A percentile compares a stretch with the other conserved stretches of the same genome.
phyloP scores from a whole-genome alignment of 23 tunicate genomes.

The Trididemnum miniatum region DNA sequence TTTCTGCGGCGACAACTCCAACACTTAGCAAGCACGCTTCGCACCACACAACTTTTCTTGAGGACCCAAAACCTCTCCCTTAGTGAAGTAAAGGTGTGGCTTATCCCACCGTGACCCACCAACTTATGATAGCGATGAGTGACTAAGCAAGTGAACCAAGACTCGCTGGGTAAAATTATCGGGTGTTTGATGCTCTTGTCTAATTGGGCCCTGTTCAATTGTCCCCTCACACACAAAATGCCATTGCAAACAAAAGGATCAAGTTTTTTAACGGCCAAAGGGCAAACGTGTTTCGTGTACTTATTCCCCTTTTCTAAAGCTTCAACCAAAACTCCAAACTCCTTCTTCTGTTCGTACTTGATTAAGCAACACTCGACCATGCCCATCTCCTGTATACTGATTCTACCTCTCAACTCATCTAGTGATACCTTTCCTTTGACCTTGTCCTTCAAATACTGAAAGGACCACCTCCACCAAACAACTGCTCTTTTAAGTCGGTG shows the following conservation, averaged over 20 bases:
- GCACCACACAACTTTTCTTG: not conserved
- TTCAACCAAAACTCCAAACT: too few relatives aligned
- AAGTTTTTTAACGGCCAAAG: too few relatives aligned
- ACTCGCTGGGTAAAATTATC: not conserved
- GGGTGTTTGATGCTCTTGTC: not conserved
- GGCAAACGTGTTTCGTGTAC: too few relatives aligned
- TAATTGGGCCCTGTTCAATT: not conserved
- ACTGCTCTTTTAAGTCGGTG: too few relatives aligned
- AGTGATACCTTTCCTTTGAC: too few relatives aligned
- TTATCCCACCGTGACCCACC: not conserved
- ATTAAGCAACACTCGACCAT: too few relatives aligned
- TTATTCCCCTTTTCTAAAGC: too few relatives aligned
- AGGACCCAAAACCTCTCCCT: slow-evolving; percentile 1
- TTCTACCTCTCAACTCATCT: too few relatives aligned
- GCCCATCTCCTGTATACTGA: too few relatives aligned
- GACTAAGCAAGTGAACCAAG: not conserved
- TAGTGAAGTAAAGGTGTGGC: not conserved
- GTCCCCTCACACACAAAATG: not conserved
- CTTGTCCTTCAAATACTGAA: too few relatives aligned
- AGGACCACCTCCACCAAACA: too few relatives aligned
- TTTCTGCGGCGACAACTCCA: not conserved
- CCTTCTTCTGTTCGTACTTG: too few relatives aligned
- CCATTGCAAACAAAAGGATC: not conserved
- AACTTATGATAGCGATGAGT: not conserved
- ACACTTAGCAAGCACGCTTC: not conserved